Percentiles rank a stretch among this genome's conserved stretches.
phyloP scores from a whole-genome alignment of 2,797 vertebrate genomes.

The Pitangus sulphuratus region DNA sequence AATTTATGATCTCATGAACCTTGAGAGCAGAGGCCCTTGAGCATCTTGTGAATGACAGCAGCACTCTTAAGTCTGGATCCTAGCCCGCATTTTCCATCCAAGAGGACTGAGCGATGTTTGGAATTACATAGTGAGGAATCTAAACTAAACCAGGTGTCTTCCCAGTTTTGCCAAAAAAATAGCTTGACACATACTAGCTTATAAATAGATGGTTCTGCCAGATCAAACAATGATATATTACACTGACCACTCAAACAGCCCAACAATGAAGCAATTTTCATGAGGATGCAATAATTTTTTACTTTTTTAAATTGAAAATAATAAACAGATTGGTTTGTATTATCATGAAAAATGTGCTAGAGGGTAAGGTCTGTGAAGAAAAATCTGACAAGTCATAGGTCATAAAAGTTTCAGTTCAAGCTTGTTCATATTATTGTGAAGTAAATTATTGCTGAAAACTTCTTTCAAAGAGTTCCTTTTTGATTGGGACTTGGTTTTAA shows the following conservation, averaged over 20 bases:
- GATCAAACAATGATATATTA: constrained; percentile 76
- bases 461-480: constrained; percentile 42
- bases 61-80: constrained; percentile 42
- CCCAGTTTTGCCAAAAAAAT: constrained; percentile 64
- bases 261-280: constrained; percentile 66
- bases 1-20: constrained; percentile 67
- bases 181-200: constrained; percentile 73
- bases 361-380: constrained; percentile 60
- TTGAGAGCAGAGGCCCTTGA: constrained; percentile 57
- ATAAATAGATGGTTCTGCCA: constrained; percentile 70
- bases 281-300: constrained; percentile 39
- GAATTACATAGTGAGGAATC: constrained; percentile 56
- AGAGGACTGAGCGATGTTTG: constrained; percentile 60
- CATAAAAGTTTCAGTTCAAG: constrained; percentile 61
- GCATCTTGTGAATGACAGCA: constrained; percentile 63
- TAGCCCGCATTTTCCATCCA: constrained; percentile 52
- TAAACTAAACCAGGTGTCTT: constrained; percentile 77
- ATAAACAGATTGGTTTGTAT: constrained; percentile 65
- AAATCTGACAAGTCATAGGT: constrained; percentile 68
- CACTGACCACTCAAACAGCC: constrained; percentile 60
- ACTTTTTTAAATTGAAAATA: constrained; percentile 54
- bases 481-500: constrained; percentile 37
- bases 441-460: constrained; percentile 69
- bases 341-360: constrained; percentile 66
- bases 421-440: constrained; percentile 55